Conservation (phyloP, 2,888 invertebrate species). For the Rhaphigaster nebulosa region DNA sequence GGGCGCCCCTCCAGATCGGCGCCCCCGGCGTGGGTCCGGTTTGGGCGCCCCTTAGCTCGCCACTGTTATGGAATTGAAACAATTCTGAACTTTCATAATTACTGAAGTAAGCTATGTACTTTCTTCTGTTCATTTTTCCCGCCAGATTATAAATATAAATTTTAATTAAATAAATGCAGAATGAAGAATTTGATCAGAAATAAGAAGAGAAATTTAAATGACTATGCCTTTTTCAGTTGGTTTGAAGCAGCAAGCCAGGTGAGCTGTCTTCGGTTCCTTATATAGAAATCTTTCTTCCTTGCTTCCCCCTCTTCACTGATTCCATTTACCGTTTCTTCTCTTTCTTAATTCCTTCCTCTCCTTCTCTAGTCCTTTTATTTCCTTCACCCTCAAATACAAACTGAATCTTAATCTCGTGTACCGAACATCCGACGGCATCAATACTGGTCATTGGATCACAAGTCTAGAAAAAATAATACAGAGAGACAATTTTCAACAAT, state of each 20-base stretch:
- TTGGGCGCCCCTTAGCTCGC: too few relatives aligned
- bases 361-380: slow-evolving; percentile 7
- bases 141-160: neutral
- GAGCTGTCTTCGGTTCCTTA: slow-evolving; percentile 26
- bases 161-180: neutral
- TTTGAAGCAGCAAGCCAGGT: neutral
- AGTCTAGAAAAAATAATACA: neutral
- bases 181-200: slow-evolving; percentile 13
- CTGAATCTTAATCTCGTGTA: slow-evolving; percentile 14
- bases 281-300: slow-evolving; percentile 38
- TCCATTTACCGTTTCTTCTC: slow-evolving; percentile 45
- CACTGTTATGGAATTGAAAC: too few relatives aligned
- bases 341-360: slow-evolving; percentile 15
- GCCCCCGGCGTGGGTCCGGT: too few relatives aligned
- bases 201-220: slow-evolving; percentile 10
- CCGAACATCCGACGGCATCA: neutral
- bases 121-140: neutral
- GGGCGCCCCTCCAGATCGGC: too few relatives aligned
- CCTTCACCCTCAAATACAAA: neutral
- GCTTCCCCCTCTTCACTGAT: slow-evolving; percentile 20
- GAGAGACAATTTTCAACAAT: too few relatives aligned
- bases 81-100: neutral
- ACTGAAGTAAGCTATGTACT: neutral
- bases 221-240: neutral
- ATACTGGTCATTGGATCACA: neutral